A percentile compares a stretch with the other conserved stretches of the same genome.
Evolutionary conservation across 2,113 vertebrate species (phyloP).

Genomic region (Megalops atlanticus): DNA sequence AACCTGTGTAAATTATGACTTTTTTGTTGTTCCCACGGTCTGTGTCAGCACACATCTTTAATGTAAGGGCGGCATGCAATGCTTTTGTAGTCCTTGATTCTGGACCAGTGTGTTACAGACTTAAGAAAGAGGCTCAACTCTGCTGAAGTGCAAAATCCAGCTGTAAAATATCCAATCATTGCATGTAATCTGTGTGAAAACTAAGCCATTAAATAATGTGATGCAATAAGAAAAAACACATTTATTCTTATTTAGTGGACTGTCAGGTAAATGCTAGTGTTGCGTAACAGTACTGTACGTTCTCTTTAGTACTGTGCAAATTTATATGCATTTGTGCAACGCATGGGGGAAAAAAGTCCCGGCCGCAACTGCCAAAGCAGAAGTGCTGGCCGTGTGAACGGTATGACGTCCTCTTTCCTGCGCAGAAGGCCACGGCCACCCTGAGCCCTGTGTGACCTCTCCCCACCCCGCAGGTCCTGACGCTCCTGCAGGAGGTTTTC

Average conservation of each 20-base stretch:
- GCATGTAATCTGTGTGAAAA: too few relatives aligned
- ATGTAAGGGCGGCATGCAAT: background rate
- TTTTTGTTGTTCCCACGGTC: background rate
- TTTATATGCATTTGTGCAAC: background rate
- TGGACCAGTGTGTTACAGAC: background rate
- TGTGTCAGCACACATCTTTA: background rate
- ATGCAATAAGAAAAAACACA: too few relatives aligned
- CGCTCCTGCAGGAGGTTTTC: constrained; percentile 88
- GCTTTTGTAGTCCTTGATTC: background rate
- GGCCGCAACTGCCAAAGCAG: too few relatives aligned
- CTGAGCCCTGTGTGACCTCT: background rate
- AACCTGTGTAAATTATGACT: too few relatives aligned
- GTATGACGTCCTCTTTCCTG: background rate
- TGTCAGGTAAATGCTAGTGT: background rate
- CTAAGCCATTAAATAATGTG: too few relatives aligned
- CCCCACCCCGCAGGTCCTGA: constrained; percentile 75
- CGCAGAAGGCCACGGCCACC: background rate
- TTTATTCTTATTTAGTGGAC: too few relatives aligned
- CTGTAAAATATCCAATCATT: too few relatives aligned
- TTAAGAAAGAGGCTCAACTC: background rate
- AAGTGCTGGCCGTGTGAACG: too few relatives aligned
- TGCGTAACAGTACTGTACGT: background rate
- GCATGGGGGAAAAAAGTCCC: background rate
- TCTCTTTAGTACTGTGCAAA: background rate
- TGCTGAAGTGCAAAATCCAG: background rate